Evolutionary conservation across 2,113 vertebrate species (phyloP).

Genomic region (Ailurus styani): DNA sequence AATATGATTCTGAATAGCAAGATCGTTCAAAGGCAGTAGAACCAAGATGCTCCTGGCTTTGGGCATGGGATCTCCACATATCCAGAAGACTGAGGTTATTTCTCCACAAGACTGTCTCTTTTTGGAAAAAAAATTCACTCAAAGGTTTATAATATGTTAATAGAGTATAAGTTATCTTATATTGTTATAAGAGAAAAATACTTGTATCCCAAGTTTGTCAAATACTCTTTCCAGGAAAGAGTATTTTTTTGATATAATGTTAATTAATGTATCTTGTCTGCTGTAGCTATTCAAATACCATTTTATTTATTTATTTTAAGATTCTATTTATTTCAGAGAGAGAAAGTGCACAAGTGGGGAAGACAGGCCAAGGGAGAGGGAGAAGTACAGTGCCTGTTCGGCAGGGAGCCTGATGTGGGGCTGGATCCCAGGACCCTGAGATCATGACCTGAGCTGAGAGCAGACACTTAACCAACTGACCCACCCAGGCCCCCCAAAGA

Average conservation of each 20-base stretch:
- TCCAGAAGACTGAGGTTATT: neutral
- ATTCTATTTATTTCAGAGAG: neutral
- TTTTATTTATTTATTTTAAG: neutral
- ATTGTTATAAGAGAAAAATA: neutral
- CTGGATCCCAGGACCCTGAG: neutral
- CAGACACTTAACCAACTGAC: neutral
- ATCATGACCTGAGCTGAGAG: neutral
- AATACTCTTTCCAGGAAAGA: slow-evolving; percentile 6
- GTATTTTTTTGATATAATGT: neutral
- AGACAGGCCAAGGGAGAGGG: neutral
- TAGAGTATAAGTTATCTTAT: neutral
- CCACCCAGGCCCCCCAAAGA: neutral
- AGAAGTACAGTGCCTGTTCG: neutral
- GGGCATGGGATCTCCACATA: neutral
- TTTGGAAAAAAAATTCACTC: neutral
- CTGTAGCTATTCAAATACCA: neutral
- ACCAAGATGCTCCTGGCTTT: neutral
- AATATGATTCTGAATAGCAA: neutral
- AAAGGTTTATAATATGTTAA: neutral
- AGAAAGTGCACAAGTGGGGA: neutral
- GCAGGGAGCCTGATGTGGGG: neutral
- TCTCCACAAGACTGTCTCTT: neutral
- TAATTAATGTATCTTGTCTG: slow-evolving; percentile 30
- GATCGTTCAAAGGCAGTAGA: neutral
- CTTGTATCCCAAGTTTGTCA: neutral